phyloP scores from a whole-genome alignment of 1,140 invertebrate genomes.

The Andrena cerasifolii region DNA sequence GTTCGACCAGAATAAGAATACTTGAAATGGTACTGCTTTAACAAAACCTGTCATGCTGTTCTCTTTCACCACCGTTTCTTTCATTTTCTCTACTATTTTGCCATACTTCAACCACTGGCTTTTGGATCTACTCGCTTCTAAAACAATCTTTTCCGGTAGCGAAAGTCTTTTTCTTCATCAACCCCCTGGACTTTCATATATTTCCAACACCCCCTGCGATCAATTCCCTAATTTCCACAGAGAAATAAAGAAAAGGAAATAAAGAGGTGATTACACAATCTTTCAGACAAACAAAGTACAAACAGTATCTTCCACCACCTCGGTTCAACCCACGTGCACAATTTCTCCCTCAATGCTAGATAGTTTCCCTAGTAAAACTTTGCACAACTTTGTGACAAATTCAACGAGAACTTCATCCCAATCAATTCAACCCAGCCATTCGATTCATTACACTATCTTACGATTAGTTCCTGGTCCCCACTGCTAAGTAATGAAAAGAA shows the following conservation, averaged over 20 bases:
- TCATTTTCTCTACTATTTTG: not conserved
- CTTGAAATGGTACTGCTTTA: constrained; percentile 9
- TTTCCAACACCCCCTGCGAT: no score
- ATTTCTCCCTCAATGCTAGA: not conserved
- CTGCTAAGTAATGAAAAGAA: no score
- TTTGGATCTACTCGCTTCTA: not conserved
- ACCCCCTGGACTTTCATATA: no score
- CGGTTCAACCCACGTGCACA: constrained; percentile 16
- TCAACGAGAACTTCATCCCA: no score
- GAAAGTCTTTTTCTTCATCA: no score
- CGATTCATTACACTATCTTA: no score
- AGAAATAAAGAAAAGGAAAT: not conserved
- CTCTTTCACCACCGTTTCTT: not conserved
- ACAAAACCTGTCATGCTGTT: not conserved
- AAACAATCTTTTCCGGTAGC: no score
- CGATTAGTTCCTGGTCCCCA: no score
- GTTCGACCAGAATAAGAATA: constrained; percentile 29
- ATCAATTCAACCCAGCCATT: no score
- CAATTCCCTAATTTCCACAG: no score
- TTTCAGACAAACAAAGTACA: not conserved
- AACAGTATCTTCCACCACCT: not conserved
- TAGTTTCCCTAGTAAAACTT: no score
- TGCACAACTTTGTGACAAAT: no score
- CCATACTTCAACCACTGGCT: not conserved
- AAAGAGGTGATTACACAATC: not conserved